Percentiles rank a stretch among this genome's conserved stretches.
These are phyloP conservation scores for Drosophila pandora DNA, from an alignment of 1,140 invertebrate species.

Conservation along the genomic window DNA sequence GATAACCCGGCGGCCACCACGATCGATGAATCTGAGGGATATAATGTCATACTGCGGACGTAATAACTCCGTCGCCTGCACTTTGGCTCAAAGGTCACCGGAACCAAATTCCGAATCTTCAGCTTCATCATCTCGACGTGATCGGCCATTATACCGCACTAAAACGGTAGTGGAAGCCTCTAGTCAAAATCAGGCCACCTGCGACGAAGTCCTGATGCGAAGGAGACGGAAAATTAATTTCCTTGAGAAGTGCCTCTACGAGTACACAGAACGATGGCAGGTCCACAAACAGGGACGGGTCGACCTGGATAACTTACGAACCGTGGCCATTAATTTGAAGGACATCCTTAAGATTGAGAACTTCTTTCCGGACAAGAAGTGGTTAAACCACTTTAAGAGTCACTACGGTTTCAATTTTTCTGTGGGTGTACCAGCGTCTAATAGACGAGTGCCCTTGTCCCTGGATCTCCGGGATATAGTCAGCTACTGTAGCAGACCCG, in stretches of 20 bases:
- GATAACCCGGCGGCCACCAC: slow-evolving; percentile 63
- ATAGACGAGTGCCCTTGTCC: slow-evolving; percentile 52
- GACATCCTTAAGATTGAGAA: slow-evolving; percentile 77
- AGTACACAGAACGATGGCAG: slow-evolving; percentile 69
- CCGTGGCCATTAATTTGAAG: slow-evolving; percentile 59
- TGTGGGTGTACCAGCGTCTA: slow-evolving; percentile 45
- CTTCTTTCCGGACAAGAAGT: slow-evolving; percentile 70
- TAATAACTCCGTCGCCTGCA: slow-evolving; percentile 36
- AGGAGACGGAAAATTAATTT: slow-evolving; percentile 72
- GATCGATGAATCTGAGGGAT: slow-evolving; percentile 67
- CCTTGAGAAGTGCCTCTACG: slow-evolving; percentile 63
- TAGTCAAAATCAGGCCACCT: slow-evolving; percentile 59
- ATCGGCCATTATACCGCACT: slow-evolving; percentile 55
- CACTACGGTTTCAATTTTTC: slow-evolving; percentile 66
- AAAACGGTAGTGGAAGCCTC: slow-evolving; percentile 54
- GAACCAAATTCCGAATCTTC: neutral
- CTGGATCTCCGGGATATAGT: slow-evolving; percentile 76
- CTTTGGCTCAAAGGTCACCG: slow-evolving; percentile 3
- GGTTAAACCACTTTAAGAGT: slow-evolving; percentile 70
- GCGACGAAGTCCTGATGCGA: slow-evolving; percentile 52
- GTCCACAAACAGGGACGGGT: slow-evolving; percentile 61
- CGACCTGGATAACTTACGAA: slow-evolving; percentile 56
- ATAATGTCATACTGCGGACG: slow-evolving; percentile 77
- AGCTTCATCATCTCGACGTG: neutral
- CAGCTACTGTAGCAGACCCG: slow-evolving; percentile 62